phyloP scores from a whole-genome alignment of 2,113 vertebrate genomes.

The pig (Sus scrofa) region T2T-Sscrofa CM000812.6:150188501-150189000 shows the following conservation, averaged over 20 bases:
- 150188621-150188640: background rate
- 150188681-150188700: background rate
- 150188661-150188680: background rate
- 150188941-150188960: too few relatives aligned
- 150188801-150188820: background rate
- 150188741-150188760: constrained; percentile 20
- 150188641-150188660: constrained; percentile 20
- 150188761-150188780: constrained; percentile 3
- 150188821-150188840: background rate
- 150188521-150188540: too few relatives aligned
- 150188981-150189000: background rate
- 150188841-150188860: background rate
- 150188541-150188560: background rate
- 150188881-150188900: background rate
- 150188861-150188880: background rate
- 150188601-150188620: background rate
- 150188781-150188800: background rate
- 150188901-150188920: background rate
- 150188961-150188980: too few relatives aligned
- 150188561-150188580: background rate
- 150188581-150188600: background rate
- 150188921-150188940: background rate
- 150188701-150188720: background rate
- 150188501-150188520: too few relatives aligned
- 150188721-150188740: background rate